A percentile compares a stretch with the other conserved stretches of the same genome.
These are phyloP conservation scores for Polypterus bichir DNA, from an alignment of 2,113 vertebrate genomes.

Conservation along the genomic window DNA sequence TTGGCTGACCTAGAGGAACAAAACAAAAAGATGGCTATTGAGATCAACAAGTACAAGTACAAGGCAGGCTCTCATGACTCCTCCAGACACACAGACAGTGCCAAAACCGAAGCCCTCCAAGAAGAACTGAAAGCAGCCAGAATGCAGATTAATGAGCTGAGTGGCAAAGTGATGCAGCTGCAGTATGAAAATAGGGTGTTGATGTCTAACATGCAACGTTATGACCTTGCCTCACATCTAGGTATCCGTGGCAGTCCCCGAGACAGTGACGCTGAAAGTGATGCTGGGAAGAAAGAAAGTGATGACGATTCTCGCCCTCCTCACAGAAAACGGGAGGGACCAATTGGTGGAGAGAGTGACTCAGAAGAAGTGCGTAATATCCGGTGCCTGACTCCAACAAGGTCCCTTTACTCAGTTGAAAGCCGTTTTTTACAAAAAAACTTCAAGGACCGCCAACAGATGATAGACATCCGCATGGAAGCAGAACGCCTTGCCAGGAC, in stretches of 20 bases:
- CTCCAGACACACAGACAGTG: slow-evolving; percentile 66
- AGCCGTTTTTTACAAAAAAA: slow-evolving; percentile 76
- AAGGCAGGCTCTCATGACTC: slow-evolving; percentile 75
- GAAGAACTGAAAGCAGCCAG: slow-evolving; percentile 90
- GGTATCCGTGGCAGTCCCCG: slow-evolving; percentile 83
- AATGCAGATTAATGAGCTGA: slow-evolving; percentile 92
- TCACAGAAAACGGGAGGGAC: slow-evolving; percentile 89
- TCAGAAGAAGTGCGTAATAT: slow-evolving; percentile 90
- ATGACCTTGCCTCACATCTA: slow-evolving; percentile 89
- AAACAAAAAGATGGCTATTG: slow-evolving; percentile 80
- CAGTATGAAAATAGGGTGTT: slow-evolving; percentile 96
- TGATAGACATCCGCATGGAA: slow-evolving; percentile 92
- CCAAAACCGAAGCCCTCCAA: slow-evolving; percentile 78
- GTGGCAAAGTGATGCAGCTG: slow-evolving; percentile 94
- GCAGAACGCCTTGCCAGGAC: slow-evolving; percentile 90
- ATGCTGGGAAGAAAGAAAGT: slow-evolving; percentile 78
- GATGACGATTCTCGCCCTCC: slow-evolving; percentile 85
- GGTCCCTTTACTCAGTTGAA: slow-evolving; percentile 71
- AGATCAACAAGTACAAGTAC: slow-evolving; percentile 91
- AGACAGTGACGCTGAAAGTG: slow-evolving; percentile 88
- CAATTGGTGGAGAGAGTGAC: slow-evolving; percentile 89
- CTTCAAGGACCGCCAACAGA: slow-evolving; percentile 89
- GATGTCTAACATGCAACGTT: slow-evolving; percentile 97
- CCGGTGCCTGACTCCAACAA: slow-evolving; percentile 84
- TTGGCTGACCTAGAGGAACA: slow-evolving; percentile 90